Conservation (phyloP, 1,140 invertebrate species). For the Pararge aegeria region DNA sequence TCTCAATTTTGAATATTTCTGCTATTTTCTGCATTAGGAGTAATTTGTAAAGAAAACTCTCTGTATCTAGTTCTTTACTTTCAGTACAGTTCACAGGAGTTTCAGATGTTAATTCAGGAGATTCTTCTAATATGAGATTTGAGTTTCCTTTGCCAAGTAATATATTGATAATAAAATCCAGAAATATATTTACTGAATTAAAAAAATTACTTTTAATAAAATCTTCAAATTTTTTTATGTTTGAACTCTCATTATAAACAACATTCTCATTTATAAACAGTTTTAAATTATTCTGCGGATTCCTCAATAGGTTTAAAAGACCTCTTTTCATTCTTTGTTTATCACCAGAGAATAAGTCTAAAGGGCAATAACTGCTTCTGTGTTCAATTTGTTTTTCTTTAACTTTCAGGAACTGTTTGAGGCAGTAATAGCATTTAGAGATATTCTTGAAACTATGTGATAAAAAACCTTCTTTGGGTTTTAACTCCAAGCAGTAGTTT, state of each 20-base stretch:
- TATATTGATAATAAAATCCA: constrained; percentile 54
- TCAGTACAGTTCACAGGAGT: constrained; percentile 41
- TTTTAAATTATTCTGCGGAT: constrained; percentile 88
- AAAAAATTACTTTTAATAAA: constrained; percentile 42
- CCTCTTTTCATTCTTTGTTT: constrained; percentile 81
- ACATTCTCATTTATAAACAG: constrained; percentile 83
- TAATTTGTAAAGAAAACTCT: constrained; percentile 57
- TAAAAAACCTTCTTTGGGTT: constrained; percentile 88
- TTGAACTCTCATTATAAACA: constrained; percentile 78
- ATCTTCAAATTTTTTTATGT: constrained; percentile 36
- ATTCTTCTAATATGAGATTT: constrained; percentile 26
- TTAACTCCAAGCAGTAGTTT: constrained; percentile 84
- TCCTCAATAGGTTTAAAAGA: constrained; percentile 80
- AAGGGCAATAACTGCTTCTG: constrained; percentile 85
- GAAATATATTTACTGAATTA: constrained; percentile 43
- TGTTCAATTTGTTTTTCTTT: constrained; percentile 71
- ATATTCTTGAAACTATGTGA: constrained; percentile 68
- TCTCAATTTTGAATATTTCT: constrained; percentile 31
- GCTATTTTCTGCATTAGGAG: constrained; percentile 58
- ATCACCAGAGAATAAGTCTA: constrained; percentile 86
- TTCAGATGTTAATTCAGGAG: constrained; percentile 10
- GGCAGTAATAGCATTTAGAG: constrained; percentile 84
- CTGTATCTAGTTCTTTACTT: constrained; percentile 29
- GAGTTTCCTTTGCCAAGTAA: constrained; percentile 39
- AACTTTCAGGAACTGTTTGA: constrained; percentile 86